phyloP scores from a whole-genome alignment of 2,888 invertebrate species.

The Ormyrus pomaceus region DNA sequence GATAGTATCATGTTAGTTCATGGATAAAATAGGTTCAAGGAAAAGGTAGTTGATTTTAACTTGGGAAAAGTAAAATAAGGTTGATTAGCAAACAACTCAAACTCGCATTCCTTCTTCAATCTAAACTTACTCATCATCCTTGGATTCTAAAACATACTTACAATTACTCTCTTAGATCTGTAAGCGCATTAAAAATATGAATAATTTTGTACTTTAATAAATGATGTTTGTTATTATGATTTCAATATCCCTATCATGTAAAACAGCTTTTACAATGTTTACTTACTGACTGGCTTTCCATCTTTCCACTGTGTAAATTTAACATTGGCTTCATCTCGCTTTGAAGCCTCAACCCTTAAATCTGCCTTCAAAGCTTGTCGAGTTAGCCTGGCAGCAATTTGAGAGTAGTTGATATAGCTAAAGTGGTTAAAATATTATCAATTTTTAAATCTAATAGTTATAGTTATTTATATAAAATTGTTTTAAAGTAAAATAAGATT shows the following conservation, averaged over 20 bases:
- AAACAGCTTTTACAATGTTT: constrained; percentile 33
- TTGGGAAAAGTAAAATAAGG: neutral
- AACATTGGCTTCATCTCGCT: constrained; percentile 85
- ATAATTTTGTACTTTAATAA: neutral
- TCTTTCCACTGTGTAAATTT: constrained; percentile 93
- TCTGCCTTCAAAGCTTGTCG: constrained; percentile 89
- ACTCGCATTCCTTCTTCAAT: constrained; percentile 1
- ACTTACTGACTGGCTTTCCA: constrained; percentile 92
- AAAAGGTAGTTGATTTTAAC: no score
- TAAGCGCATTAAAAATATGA: constrained; percentile 18
- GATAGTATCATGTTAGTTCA: no score
- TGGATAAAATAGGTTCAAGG: no score
- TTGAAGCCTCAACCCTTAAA: constrained; percentile 83
- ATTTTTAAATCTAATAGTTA: constrained; percentile 11
- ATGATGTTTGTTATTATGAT: neutral
- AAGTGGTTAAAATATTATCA: constrained; percentile 5
- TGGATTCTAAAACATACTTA: constrained; percentile 35
- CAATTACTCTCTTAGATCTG: constrained; percentile 28
- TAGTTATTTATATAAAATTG: constrained; percentile 30
- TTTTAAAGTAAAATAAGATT: constrained; percentile 20
- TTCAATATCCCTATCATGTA: neutral
- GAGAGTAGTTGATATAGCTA: constrained; percentile 97
- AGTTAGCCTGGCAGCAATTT: constrained; percentile 91
- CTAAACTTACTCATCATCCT: constrained; percentile 45
- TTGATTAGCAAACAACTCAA: constrained; percentile 3